phyloP scores from a whole-genome alignment of 2,797 vertebrate genomes.

The Enteromius radiatus region DNA sequence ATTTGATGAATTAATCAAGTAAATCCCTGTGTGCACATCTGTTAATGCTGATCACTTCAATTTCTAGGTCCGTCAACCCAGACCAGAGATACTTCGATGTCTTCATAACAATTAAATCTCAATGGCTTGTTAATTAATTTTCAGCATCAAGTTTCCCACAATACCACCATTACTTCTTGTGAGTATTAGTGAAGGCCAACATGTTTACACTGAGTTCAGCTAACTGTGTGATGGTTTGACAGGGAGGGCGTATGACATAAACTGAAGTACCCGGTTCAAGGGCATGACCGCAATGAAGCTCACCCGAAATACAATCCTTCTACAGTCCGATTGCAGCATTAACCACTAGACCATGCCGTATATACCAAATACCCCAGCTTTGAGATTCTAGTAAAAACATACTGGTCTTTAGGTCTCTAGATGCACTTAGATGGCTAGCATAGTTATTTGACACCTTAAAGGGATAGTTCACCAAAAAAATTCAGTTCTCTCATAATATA shows the following conservation, averaged over 20 bases:
- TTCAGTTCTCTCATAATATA: not conserved
- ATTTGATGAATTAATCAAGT: slow-evolving; percentile 2
- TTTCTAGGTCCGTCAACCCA: slow-evolving; percentile 5
- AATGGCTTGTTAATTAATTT: not conserved
- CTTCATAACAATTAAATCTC: not conserved
- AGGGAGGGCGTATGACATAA: not conserved
- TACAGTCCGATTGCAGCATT: not conserved
- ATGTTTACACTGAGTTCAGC: not conserved
- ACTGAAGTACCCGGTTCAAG: not conserved
- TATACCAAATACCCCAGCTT: not conserved
- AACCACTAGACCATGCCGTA: not conserved
- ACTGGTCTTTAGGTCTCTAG: not conserved
- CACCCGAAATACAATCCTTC: slow-evolving; percentile 12
- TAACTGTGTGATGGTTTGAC: not conserved
- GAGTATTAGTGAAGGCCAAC: not conserved
- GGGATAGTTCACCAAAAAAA: no score
- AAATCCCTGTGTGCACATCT: not conserved
- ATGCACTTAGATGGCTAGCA: not conserved
- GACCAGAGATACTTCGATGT: not conserved
- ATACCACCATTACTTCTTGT: not conserved
- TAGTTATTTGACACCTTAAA: slow-evolving; percentile 5
- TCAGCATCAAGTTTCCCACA: not conserved
- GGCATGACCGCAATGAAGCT: not conserved
- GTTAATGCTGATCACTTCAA: slow-evolving; percentile 5
- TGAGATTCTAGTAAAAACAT: not conserved